Percentiles rank a stretch among this genome's conserved stretches.
phyloP scores from a whole-genome alignment of 37 sponge, comb jelly and placozoan species.

The Mnemiopsis leidyi region DNA sequence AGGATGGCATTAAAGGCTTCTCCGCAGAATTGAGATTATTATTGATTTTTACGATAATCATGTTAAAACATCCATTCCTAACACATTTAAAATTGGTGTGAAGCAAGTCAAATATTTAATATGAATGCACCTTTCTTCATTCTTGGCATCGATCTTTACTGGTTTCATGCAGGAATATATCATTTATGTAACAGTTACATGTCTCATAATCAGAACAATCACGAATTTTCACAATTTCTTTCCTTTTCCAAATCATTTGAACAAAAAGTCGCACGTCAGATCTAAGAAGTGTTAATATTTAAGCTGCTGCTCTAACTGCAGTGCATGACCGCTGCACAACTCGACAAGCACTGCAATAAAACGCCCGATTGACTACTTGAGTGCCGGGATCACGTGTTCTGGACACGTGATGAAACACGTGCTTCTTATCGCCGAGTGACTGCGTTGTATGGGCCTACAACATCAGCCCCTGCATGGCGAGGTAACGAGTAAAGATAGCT shows the following conservation, averaged over 20 bases:
- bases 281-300: not conserved
- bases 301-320: not conserved
- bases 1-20: too few species aligned
- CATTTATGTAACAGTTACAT: not conserved
- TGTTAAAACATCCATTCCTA: too few species aligned
- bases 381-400: not conserved
- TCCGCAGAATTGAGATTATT: too few species aligned
- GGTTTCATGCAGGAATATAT: too few species aligned
- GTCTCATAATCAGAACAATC: not conserved
- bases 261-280: not conserved
- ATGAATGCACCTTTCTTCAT: too few species aligned
- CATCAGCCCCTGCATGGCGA: not conserved
- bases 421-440: not conserved
- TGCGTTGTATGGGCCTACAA: not conserved
- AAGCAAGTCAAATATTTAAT: too few species aligned
- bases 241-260: not conserved
- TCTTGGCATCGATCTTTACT: too few species aligned
- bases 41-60: too few species aligned
- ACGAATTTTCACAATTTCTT: not conserved
- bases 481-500: not conserved
- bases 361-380: slow-evolving; percentile 57
- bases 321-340: not conserved
- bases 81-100: too few species aligned
- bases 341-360: slow-evolving; percentile 54
- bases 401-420: not conserved